These are phyloP conservation scores for Rhingia rostrata DNA, from an alignment of 2,888 invertebrate genomes.

Conservation along the genomic window DNA sequence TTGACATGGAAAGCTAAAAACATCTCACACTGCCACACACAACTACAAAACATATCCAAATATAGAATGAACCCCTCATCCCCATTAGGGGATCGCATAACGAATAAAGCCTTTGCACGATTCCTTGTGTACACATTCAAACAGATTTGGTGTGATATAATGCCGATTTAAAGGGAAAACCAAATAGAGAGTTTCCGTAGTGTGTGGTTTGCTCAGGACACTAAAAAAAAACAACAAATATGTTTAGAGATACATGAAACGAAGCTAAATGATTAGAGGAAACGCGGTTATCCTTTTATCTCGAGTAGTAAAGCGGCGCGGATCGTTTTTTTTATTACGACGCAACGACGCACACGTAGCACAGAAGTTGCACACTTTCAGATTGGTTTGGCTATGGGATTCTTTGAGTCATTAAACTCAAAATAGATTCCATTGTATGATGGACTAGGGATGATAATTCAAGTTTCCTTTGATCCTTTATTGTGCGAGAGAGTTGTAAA, in stretches of 20 bases:
- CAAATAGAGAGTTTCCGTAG: conserved; percentile 30
- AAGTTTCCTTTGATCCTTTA: conserved; percentile 35
- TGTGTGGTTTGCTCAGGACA: conserved; percentile 35
- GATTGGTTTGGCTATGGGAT: conserved; percentile 15
- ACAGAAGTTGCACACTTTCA: conserved; percentile 26
- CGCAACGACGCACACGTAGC: conserved; percentile 17
- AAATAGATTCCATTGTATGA: conserved; percentile 32
- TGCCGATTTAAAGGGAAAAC: conserved; percentile 45
- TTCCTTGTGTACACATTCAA: conserved; percentile 21
- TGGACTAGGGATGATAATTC: conserved; percentile 46
- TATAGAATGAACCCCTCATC: conserved; percentile 35
- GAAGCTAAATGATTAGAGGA: conserved; percentile 9
- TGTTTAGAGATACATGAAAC: neutral
- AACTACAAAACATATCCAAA: neutral
- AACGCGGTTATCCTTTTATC: conserved; percentile 45
- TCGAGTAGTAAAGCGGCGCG: conserved; percentile 15
- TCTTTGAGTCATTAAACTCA: conserved; percentile 20
- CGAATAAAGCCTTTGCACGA: conserved; percentile 52
- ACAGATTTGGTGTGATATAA: conserved; percentile 57
- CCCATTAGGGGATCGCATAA: conserved; percentile 1
- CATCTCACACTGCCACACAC: neutral
- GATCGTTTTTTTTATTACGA: conserved; percentile 27
- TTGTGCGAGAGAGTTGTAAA: neutral
- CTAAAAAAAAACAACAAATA: conserved; percentile 22
- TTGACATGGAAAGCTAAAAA: conserved; percentile 24